Conservation (phyloP, 64 coral and sea anemone species). For the Orbicella faveolata region DNA sequence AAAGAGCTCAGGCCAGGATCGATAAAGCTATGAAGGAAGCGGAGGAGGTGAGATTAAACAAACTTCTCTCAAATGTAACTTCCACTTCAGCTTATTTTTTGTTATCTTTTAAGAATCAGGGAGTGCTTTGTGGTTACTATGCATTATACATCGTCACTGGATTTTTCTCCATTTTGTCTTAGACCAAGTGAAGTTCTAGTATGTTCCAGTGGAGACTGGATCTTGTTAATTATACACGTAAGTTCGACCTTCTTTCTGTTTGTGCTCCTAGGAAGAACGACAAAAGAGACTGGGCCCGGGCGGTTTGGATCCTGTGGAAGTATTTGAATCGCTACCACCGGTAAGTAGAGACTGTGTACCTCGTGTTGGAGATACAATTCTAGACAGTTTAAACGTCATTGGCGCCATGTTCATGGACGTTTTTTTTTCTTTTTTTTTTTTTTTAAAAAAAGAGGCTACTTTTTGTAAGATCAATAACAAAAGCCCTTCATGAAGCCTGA, state of each 20-base stretch:
- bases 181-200: no score
- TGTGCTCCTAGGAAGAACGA: constrained; percentile 68
- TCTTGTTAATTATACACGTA: no score
- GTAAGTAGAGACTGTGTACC: constrained; percentile 42
- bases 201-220: no score
- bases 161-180: no score
- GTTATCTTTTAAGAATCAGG: background rate
- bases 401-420: background rate
- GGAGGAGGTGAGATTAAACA: constrained; percentile 72
- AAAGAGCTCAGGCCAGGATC: constrained; percentile 86
- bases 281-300: constrained; percentile 86
- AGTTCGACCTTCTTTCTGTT: no score
- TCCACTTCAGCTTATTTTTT: background rate
- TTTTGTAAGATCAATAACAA: no score
- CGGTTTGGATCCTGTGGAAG: constrained; percentile 90
- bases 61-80: background rate
- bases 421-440: no score
- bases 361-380: background rate
- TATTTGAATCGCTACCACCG: constrained; percentile 78
- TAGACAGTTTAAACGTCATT: background rate
- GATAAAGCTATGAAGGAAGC: constrained; percentile 89
- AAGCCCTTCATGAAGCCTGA: no score
- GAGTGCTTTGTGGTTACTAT: background rate
- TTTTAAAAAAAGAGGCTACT: no score
- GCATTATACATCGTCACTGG: no score